phyloP scores from a whole-genome alignment of 2,113 vertebrate genomes.

The Oceanites oceanicus region DNA sequence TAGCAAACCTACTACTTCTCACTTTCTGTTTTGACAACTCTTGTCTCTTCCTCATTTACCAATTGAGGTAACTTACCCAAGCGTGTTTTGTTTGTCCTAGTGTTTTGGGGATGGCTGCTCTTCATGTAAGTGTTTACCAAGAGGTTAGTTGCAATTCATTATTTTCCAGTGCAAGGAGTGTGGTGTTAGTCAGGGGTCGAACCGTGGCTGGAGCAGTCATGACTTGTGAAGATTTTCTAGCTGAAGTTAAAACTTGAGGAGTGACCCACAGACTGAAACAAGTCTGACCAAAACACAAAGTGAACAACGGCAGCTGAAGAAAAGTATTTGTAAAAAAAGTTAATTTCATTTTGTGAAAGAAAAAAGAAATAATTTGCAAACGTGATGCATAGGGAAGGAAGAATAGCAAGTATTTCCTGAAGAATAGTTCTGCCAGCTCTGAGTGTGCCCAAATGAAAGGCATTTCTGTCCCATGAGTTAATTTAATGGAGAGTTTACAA shows the following conservation, averaged over 20 bases:
- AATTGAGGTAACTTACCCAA: background rate
- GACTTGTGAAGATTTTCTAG: background rate
- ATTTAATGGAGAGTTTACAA: background rate
- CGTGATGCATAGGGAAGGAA: background rate
- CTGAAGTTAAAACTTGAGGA: background rate
- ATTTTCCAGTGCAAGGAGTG: background rate
- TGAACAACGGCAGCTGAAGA: background rate
- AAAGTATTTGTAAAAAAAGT: background rate
- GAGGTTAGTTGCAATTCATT: background rate
- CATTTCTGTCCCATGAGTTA: background rate
- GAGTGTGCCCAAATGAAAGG: background rate
- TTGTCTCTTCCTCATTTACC: background rate
- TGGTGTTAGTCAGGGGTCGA: constrained; percentile 11
- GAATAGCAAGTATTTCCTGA: background rate
- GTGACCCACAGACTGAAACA: background rate
- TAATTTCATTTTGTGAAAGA: background rate
- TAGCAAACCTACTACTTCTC: constrained; percentile 17
- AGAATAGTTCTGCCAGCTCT: background rate
- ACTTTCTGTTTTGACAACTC: constrained; percentile 32
- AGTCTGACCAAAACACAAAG: background rate
- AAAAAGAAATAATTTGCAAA: background rate
- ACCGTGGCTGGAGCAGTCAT: background rate
- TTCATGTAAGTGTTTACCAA: background rate
- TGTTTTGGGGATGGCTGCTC: background rate
- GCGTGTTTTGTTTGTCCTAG: background rate